Percentiles rank a stretch among this genome's conserved stretches.
phyloP scores from a whole-genome alignment of 2,888 invertebrate species.

The Nephrotoma appendiculata region DNA sequence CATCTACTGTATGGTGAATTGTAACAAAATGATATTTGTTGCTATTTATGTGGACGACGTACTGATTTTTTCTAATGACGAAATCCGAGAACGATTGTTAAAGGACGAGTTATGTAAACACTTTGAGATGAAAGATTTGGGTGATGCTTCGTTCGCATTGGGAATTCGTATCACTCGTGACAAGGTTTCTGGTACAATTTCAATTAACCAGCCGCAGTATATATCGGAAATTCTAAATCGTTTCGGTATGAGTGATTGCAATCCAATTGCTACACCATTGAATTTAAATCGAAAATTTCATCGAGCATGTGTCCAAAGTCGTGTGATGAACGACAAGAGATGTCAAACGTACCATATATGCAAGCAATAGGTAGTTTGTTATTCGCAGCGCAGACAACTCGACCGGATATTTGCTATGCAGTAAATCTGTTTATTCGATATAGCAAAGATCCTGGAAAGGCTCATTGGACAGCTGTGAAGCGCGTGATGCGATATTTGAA shows the following conservation, averaged over 20 bases:
- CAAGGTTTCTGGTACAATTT: slow-evolving; percentile 8
- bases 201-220: too few relatives aligned
- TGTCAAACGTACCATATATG: too few relatives aligned
- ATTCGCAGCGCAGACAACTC: slow-evolving; percentile 11
- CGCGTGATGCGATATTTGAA: too few relatives aligned
- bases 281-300: slow-evolving; percentile 11
- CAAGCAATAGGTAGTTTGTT: too few relatives aligned
- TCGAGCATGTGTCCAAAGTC: slow-evolving; percentile 11
- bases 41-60: slow-evolving; percentile 17
- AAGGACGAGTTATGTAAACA: not conserved
- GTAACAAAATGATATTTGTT: slow-evolving; percentile 11
- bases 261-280: slow-evolving; percentile 10
- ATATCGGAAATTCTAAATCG: slow-evolving; percentile 9
- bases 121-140: too few relatives aligned
- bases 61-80: slow-evolving; percentile 8
- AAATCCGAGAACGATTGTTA: too few relatives aligned
- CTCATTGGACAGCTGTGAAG: not conserved
- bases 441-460: not conserved
- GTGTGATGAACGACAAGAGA: slow-evolving; percentile 9
- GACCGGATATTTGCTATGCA: not conserved
- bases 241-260: slow-evolving; percentile 12
- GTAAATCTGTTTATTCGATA: not conserved
- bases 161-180: slow-evolving; percentile 12
- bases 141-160: slow-evolving; percentile 11
- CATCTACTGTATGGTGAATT: slow-evolving; percentile 9